A percentile compares a stretch with the other conserved stretches of the same genome.
phyloP scores from a whole-genome alignment of 2,797 vertebrate species.

The Sebastiscus tertius region DNA sequence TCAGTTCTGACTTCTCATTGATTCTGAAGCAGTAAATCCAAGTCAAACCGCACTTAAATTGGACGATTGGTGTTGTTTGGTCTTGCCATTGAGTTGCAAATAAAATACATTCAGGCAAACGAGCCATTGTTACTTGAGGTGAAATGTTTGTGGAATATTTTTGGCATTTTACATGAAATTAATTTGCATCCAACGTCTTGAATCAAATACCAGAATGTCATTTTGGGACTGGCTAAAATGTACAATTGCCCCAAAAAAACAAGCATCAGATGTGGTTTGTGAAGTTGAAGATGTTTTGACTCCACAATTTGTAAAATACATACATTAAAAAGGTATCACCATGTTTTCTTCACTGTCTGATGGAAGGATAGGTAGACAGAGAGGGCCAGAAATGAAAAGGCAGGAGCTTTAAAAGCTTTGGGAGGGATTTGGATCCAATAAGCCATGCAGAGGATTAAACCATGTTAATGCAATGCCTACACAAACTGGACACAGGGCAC shows the following conservation, averaged over 20 bases:
- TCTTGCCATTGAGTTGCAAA: background rate
- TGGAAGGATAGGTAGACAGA: conserved; percentile 11
- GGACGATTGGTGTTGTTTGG: background rate
- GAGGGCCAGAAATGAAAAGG: conserved; percentile 71
- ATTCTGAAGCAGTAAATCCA: background rate
- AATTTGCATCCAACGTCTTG: background rate
- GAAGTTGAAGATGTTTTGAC: background rate
- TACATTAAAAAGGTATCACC: background rate
- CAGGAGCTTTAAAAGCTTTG: conserved; percentile 81
- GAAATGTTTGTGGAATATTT: background rate
- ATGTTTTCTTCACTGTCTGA: conserved; percentile 5
- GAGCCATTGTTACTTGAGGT: background rate
- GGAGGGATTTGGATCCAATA: conserved; percentile 82
- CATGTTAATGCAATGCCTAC: conserved; percentile 81
- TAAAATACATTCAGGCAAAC: background rate
- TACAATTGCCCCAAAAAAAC: background rate
- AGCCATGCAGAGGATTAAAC: conserved; percentile 80
- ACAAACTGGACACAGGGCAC: conserved; percentile 63
- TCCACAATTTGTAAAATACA: background rate
- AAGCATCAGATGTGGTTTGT: background rate
- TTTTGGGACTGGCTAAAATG: background rate
- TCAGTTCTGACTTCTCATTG: background rate
- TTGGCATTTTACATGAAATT: background rate
- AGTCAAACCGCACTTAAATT: background rate
- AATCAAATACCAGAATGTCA: background rate